Evolutionary conservation across 2,113 vertebrate genomes (phyloP), one percentile per base, ranked within the genome.

Genomic region (Ophthalmolycus amberensis): DNA sequence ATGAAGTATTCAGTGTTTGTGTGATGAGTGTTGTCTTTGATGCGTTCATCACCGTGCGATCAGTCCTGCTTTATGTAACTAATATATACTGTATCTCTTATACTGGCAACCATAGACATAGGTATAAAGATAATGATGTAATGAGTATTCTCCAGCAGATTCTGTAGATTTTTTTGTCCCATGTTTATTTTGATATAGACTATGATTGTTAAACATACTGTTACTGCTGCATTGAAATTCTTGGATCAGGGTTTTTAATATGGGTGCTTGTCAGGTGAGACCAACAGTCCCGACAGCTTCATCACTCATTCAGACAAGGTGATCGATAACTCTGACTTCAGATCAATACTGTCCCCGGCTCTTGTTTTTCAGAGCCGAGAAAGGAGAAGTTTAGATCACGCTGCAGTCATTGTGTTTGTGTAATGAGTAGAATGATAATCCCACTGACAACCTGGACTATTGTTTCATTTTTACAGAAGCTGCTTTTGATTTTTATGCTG

Each of bases 291-390:
- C 11, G 84, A 87, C 87, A 85, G 89, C 88, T 90, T 84, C 91
- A 93, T 93, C 91, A 88, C 89, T 92, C 91, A 91, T 88, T 83
- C 73, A 71, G 91, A 91, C 90, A 84, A 14, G 69, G 85, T 78
- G 87, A 92, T 92, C 90, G 84, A 91, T 92, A 89, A 88, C 72
- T 85, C 89, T 90, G 86, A 90, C 88, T 79, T 79, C 32, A 75
- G 82, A 91, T 92, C 89, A 82, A 91, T 92, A 89, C 85, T 71
- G 16, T 82, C 85, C 89, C 81, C 85, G 25, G 88, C 86, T 88
- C 78, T 27, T 76, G 74, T 86, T 91, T 91, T 86, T 91, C 84
- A 77, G 69, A 75, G 86, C 73, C 25, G 25, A 67, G 62, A 68
- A 18, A 18, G 68, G 2, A 38, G n/a, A 71, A 60, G 67, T 85